Evolutionary conservation across 2,113 vertebrate genomes (phyloP).

Genomic region (Craseonycteris thonglongyai): DNA sequence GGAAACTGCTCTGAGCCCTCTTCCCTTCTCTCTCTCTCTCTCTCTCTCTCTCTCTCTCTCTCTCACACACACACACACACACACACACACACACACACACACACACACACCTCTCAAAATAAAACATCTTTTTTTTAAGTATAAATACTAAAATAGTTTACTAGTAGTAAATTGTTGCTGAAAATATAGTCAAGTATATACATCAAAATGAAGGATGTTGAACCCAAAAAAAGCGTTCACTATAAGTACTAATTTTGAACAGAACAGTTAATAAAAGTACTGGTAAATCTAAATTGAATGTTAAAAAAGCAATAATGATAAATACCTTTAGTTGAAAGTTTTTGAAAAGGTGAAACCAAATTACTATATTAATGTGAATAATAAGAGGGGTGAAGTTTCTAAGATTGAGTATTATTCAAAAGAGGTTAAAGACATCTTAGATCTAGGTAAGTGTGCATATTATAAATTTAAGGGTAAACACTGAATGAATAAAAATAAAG

Average conservation of each 20-base stretch:
- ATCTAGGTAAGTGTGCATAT: neutral
- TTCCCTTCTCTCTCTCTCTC: no score
- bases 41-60: no score
- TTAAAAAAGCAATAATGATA: neutral
- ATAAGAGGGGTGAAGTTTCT: neutral
- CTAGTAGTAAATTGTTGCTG: neutral
- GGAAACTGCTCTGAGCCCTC: no score
- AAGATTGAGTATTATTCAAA: neutral
- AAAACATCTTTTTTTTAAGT: no score
- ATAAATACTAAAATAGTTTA: slow-evolving; percentile 2
- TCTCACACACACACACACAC: no score
- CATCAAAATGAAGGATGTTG: neutral
- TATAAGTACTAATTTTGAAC: neutral
- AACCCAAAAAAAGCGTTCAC: neutral
- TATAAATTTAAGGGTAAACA: neutral
- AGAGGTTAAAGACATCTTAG: neutral
- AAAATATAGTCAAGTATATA: neutral
- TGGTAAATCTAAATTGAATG: neutral
- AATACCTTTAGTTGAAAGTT: neutral
- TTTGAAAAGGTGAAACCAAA: neutral
- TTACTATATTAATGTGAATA: neutral
- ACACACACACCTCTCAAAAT: no score
- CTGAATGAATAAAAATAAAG: neutral
- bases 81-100: no score
- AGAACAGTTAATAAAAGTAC: neutral